Percentiles rank a stretch among this genome's conserved stretches.
Evolutionary conservation across 2,113 vertebrate species (phyloP).

Genomic region (Neolamprologus ventralis): DNA sequence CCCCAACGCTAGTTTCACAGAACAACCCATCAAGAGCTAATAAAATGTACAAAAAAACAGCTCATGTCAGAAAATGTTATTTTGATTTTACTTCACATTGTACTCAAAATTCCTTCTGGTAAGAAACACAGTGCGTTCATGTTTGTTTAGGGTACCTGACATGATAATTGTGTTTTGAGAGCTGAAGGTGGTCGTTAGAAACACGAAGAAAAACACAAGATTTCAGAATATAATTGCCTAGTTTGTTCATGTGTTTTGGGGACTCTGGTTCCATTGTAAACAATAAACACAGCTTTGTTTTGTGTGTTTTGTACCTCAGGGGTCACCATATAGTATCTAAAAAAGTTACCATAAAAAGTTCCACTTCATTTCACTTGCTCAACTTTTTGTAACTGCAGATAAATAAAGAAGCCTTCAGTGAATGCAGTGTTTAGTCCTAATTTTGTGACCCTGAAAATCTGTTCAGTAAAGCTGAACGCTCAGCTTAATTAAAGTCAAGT

Average conservation of each 20-base stretch:
- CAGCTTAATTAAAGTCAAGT: background rate
- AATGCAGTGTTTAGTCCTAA: background rate
- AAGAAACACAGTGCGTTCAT: background rate
- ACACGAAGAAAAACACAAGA: background rate
- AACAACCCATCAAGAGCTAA: rapidly evolving
- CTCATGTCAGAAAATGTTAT: background rate
- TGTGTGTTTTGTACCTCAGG: background rate
- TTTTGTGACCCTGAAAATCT: background rate
- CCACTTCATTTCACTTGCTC: background rate
- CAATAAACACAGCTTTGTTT: background rate
- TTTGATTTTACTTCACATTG: background rate
- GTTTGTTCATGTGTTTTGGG: background rate
- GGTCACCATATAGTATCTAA: background rate
- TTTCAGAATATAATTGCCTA: background rate
- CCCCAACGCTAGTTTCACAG: rapidly evolving
- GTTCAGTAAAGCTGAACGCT: background rate
- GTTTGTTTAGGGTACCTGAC: background rate
- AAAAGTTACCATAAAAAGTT: background rate
- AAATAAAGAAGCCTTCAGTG: background rate
- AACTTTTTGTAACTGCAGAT: background rate
- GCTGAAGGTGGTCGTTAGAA: background rate
- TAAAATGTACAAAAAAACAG: background rate
- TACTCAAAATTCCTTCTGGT: background rate
- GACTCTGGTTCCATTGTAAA: background rate
- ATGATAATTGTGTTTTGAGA: background rate